These are phyloP conservation scores for Glaucopsyche alexis DNA, from an alignment of 2,888 invertebrate species.

Conservation along the genomic window DNA sequence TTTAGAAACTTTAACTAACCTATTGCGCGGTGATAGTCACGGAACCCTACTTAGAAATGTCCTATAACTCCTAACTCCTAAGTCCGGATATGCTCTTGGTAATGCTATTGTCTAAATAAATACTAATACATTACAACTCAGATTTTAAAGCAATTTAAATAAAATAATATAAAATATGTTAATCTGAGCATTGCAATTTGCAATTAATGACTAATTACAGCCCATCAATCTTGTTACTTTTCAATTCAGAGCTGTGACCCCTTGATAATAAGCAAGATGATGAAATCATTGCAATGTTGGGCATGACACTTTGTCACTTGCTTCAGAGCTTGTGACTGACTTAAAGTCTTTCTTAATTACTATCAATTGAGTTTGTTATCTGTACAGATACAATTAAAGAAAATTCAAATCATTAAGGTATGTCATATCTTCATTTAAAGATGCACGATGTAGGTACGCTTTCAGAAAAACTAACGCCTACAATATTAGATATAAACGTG, in stretches of 20 bases:
- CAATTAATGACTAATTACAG: background rate
- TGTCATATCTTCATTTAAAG: background rate
- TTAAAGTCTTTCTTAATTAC: background rate
- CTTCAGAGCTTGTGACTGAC: background rate
- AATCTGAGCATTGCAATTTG: background rate
- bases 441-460: no score
- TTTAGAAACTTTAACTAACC: no score
- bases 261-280: background rate
- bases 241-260: background rate
- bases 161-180: no score
- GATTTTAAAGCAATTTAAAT: no score
- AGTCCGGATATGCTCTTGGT: no score
- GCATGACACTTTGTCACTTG: background rate
- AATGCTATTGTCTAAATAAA: no score
- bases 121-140: no score
- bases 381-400: background rate
- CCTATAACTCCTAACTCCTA: no score
- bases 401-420: background rate
- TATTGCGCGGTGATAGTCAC: no score
- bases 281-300: background rate
- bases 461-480: no score
- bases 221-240: background rate
- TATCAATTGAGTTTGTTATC: background rate
- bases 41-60: no score
- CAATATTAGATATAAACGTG: no score